Evolutionary conservation across 1,140 invertebrate genomes (phyloP).

Genomic region (Drosophila willistoni): DNA sequence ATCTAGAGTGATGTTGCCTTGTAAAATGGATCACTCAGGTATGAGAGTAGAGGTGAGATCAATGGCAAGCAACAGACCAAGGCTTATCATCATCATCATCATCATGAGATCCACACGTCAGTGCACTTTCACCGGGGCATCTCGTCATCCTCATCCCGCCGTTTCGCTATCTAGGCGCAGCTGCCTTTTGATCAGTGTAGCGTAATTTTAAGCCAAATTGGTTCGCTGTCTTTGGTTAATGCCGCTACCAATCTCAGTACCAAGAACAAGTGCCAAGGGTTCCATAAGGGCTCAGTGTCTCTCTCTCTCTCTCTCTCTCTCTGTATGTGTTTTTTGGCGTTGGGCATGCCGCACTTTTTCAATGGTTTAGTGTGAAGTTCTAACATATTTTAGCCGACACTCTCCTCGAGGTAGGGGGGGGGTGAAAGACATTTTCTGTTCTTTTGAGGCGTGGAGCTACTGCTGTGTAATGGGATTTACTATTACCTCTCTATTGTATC

Average conservation of each 20-base stretch:
- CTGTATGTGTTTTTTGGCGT: slow-evolving; percentile 37
- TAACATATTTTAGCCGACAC: slow-evolving; percentile 57
- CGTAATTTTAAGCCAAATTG: slow-evolving; percentile 82
- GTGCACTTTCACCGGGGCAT: slow-evolving; percentile 68
- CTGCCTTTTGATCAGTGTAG: slow-evolving; percentile 80
- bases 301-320: neutral
- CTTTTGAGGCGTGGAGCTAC: slow-evolving; percentile 78
- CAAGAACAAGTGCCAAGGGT: slow-evolving; percentile 67
- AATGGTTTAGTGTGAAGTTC: slow-evolving; percentile 79
- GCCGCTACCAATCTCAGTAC: slow-evolving; percentile 36
- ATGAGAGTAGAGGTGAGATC: slow-evolving; percentile 70
- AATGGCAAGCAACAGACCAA: slow-evolving; percentile 65
- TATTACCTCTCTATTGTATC: slow-evolving; percentile 45
- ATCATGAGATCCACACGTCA: slow-evolving; percentile 66
- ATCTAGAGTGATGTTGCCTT: slow-evolving; percentile 65
- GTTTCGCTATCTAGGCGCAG: slow-evolving; percentile 55
- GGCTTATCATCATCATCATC: slow-evolving; percentile 56
- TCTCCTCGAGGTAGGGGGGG: neutral
- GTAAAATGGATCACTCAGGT: slow-evolving; percentile 76
- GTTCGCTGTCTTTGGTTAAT: slow-evolving; percentile 40
- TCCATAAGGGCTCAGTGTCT: slow-evolving; percentile 8
- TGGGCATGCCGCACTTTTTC: slow-evolving; percentile 64
- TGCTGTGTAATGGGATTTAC: slow-evolving; percentile 72
- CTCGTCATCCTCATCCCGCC: slow-evolving; percentile 41
- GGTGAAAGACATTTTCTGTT: slow-evolving; percentile 44